These are phyloP conservation scores for Cancer borealis DNA, from an alignment of 2,888 invertebrate genomes.

Conservation along the genomic window DNA sequence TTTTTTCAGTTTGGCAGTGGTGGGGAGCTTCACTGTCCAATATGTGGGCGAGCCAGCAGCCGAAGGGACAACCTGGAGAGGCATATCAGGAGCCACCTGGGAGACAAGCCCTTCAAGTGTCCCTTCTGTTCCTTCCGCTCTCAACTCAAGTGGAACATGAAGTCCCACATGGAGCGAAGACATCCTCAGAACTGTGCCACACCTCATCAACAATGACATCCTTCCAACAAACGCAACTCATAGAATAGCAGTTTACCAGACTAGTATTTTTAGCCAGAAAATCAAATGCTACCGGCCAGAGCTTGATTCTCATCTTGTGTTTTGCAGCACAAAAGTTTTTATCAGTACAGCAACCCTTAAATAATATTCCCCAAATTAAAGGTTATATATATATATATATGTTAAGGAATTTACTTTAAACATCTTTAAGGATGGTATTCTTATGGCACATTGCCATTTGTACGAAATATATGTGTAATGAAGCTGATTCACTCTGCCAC, in stretches of 20 bases:
- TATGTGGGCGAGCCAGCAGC: constrained; percentile 70
- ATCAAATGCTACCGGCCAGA: constrained; percentile 44
- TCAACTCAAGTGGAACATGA: constrained; percentile 74
- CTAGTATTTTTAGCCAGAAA: constrained; percentile 16
- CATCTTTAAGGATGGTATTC: constrained; percentile 29
- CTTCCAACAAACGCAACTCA: constrained; percentile 46
- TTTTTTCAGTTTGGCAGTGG: constrained; percentile 52
- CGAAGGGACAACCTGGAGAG: constrained; percentile 70
- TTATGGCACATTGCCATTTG: constrained; percentile 38
- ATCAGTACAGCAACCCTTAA: neutral
- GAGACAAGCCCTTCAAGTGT: constrained; percentile 72
- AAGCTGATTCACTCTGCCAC: constrained; percentile 23
- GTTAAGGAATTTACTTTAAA: constrained; percentile 33
- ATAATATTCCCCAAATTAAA: constrained; percentile 10
- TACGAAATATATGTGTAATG: constrained; percentile 15
- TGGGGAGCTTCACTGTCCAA: constrained; percentile 67
- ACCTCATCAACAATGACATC: constrained; percentile 57
- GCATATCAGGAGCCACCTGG: constrained; percentile 73
- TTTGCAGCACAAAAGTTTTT: constrained; percentile 13
- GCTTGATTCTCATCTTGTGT: constrained; percentile 44
- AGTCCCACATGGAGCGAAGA: constrained; percentile 73
- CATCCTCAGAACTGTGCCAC: constrained; percentile 54
- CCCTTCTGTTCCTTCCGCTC: constrained; percentile 70
- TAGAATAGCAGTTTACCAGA: constrained; percentile 36
- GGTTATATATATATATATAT: constrained; percentile 24